Base-by-base conservation (phyloP, 1,140 invertebrate species). In the Druon quercuslanigerum region DNA sequence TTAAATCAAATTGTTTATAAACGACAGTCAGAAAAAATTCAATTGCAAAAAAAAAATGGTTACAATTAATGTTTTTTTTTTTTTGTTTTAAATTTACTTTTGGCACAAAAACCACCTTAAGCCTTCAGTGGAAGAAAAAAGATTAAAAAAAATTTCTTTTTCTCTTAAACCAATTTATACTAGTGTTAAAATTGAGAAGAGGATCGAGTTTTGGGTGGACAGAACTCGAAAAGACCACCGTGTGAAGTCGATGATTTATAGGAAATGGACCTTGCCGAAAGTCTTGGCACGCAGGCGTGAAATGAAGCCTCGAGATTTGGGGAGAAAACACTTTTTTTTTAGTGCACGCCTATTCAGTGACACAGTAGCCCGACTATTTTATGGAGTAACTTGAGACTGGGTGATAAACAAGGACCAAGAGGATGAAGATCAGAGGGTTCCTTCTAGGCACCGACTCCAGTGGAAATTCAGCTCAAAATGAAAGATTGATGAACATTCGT, bases 401-500 rank as follows among this genome's bases (percentile, higher is more conserved):
- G 20, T 16, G 25, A 66, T 66, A 7, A 66, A 40, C 20, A 7
- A 40, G 13, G 12, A 33, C 12, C 57, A 14, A 66, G 16, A 33
- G 25, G 16, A 66, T 14, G 20, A 66, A 66, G 25, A 66, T 66
- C 57, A 66, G 16, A 66, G 57, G 25, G 57, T 66, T 16, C 57
- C 25, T 33, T 46, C 12, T 57, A 16, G 14, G 13, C 19, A 46
- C 50, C 11, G 14, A 51, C 40, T 54, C 8, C 52, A 73, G n/a
- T 54, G 54, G 20, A 73, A 54, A 16, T 73, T 51, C 19, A 20
- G 20, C 46, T 25, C 33, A 0, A 33, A 33, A 54, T 46, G 4
- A 2, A 14, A 16, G 25, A 66, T 66, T 66, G 57, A 66, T 16
- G 14, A 16, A 66, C 57, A 50, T 71, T 71, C 79, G n/a, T 84